A percentile compares a stretch with the other conserved stretches of the same genome.
These are phyloP conservation scores for Ageneiosus marmoratus DNA, from an alignment of 2,113 vertebrate species.

Conservation along the genomic window DNA sequence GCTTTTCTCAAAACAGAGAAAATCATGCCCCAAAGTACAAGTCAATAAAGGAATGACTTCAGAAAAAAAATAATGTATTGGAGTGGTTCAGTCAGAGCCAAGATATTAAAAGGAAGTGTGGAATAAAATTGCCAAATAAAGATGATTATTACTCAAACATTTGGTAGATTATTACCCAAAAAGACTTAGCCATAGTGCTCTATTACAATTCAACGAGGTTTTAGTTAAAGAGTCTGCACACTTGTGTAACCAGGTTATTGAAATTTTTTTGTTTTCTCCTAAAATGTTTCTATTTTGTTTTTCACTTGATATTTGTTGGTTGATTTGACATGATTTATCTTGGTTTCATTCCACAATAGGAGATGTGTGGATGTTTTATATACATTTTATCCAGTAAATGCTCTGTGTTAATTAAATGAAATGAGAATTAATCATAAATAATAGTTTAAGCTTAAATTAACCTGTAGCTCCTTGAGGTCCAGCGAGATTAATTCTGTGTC, in stretches of 20 bases:
- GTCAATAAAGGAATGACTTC: not conserved
- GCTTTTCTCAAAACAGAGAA: not conserved
- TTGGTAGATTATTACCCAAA: not conserved
- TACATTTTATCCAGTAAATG: not conserved
- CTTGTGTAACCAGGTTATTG: not conserved
- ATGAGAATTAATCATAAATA: not conserved
- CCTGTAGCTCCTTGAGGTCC: conserved; percentile 83
- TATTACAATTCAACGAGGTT: not conserved
- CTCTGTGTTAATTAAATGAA: not conserved
- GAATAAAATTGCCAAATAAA: not conserved
- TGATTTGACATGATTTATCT: not conserved
- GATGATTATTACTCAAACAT: not conserved
- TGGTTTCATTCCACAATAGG: not conserved
- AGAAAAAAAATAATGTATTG: not conserved
- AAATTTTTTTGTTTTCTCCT: not conserved
- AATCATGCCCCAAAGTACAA: not conserved
- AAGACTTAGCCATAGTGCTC: no score
- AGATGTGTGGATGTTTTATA: not conserved
- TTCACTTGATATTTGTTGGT: not conserved
- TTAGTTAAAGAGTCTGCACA: not conserved
- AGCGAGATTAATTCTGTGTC: conserved; percentile 74
- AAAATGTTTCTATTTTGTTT: not conserved
- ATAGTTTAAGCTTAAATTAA: conserved; percentile 50
- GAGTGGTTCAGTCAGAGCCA: not conserved
- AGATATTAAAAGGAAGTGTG: not conserved